Base-by-base conservation (phyloP, 2,888 invertebrate species). In the Disparrhopalites patrizii region DNA sequence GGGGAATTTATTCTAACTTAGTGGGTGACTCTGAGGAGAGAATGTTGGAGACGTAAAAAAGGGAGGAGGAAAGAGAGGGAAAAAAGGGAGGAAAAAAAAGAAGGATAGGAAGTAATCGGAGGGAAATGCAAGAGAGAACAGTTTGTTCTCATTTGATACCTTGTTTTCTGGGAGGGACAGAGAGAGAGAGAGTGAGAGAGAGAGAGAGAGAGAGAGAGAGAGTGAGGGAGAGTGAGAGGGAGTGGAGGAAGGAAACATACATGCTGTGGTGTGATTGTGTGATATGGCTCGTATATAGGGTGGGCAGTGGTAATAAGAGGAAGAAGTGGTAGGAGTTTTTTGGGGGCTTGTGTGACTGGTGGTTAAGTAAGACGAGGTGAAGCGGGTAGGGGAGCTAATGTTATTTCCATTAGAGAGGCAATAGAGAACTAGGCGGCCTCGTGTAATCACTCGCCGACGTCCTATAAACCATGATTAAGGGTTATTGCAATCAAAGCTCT, bases 381-480 rank as follows among this genome's bases (percentile, higher is more conserved):
- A 47, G 61, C 50, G 51, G 61, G 51, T 40, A 47, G 61, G 61
- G 61, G 50, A 61, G 61, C 61, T 55, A 55, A 64, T 56, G 64
- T 64, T 64, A 57, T 56, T 56, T 64, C 57, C 57, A 64, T 56
- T 50, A 64, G 64, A 64, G 50, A 57, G 50, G 55, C 64, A 64
- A 56, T 63, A 63, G 56, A 63, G 63, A 56, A 30, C 47, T 47
- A 64, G 64, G 56, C 47, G 56, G 63, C 43, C 55, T 56, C 43
- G 64, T 56, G 50, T 64, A 56, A 64, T 64, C 64, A 64, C 55
- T 64, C 64, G 64, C 55, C 64, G 64, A 56, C 64, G 50, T 64
- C 56, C 64, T 56, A 64, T 64, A 64, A 64, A 64, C 64, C 56
- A 64, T 64, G 64, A 64, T 64, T 64, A 64, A 64, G 64, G 64